Percentiles rank a stretch among this genome's conserved stretches.
These are phyloP conservation scores for Halocaridina rubra DNA, from an alignment of 2,888 invertebrate species.

Conservation along the genomic window DNA sequence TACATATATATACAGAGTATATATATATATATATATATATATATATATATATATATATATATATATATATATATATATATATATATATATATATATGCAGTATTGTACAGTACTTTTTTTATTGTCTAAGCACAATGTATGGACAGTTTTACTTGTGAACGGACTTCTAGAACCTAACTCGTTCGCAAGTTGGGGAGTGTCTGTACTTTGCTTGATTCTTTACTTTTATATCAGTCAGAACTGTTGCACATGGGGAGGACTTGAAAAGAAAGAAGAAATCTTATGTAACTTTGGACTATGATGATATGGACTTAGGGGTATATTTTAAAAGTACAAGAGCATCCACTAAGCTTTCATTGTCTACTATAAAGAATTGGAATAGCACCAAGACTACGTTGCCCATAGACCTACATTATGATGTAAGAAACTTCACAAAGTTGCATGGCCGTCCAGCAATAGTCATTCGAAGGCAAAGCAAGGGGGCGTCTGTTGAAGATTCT, in stretches of 20 bases:
- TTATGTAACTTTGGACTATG: conserved; percentile 13
- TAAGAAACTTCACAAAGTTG: conserved; percentile 67
- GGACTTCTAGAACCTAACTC: no score
- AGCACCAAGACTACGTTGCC: conserved; percentile 66
- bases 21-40: no score
- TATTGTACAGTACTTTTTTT: no score
- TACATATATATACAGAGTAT: no score
- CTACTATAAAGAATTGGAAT: conserved; percentile 64
- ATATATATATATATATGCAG: no score
- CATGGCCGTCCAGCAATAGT: conserved; percentile 37
- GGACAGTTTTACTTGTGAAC: no score
- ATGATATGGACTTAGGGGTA: background rate
- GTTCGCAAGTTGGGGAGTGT: no score
- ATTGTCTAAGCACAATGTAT: no score
- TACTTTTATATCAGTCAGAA: conserved; percentile 2
- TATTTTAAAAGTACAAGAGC: conserved; percentile 45
- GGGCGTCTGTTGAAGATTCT: conserved; percentile 67
- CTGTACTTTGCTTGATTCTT: no score
- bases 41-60: no score
- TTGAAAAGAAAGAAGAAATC: conserved; percentile 32
- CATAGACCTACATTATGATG: conserved; percentile 67
- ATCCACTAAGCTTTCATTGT: conserved; percentile 57
- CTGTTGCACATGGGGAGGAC: background rate
- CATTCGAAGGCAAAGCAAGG: conserved; percentile 33
- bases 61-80: no score